phyloP scores from a whole-genome alignment of 2,797 vertebrate genomes.

The Lutra lutra region DNA sequence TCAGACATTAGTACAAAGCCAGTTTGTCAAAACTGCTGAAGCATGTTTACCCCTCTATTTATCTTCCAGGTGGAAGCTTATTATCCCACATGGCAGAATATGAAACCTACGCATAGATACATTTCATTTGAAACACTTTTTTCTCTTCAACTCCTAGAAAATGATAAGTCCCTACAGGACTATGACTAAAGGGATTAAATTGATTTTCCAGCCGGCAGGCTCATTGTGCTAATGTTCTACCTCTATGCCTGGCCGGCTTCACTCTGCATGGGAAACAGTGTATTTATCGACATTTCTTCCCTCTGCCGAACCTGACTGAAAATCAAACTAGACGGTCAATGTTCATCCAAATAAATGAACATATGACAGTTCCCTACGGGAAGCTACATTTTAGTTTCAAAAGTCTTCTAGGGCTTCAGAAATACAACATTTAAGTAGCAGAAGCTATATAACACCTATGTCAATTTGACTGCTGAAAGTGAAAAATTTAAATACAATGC shows the following conservation, averaged over 20 bases:
- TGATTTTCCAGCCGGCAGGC: constrained; percentile 59
- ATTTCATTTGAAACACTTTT: constrained; percentile 2
- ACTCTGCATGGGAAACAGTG: constrained; percentile 57
- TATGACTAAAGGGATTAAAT: constrained; percentile 63
- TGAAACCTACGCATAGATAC: not conserved
- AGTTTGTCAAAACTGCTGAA: not conserved
- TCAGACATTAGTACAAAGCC: not conserved
- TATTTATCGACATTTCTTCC: constrained; percentile 67
- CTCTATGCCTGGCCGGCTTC: constrained; percentile 56
- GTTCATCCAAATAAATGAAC: constrained; percentile 58
- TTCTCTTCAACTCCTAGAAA: constrained; percentile 45
- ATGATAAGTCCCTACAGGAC: constrained; percentile 67
- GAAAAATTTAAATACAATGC: not conserved
- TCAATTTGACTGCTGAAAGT: not conserved
- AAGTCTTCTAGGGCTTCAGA: constrained; percentile 55
- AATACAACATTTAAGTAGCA: not conserved
- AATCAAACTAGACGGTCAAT: constrained; percentile 55
- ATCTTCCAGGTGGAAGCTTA: not conserved
- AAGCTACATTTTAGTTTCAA: constrained; percentile 58
- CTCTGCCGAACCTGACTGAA: constrained; percentile 36
- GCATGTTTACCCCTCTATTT: not conserved
- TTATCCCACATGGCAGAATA: not conserved
- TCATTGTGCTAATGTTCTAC: constrained; percentile 63
- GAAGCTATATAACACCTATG: not conserved
- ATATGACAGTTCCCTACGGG: constrained; percentile 59